phyloP scores from a whole-genome alignment of 1,140 invertebrate genomes.

The Drosophila orosa region DNA sequence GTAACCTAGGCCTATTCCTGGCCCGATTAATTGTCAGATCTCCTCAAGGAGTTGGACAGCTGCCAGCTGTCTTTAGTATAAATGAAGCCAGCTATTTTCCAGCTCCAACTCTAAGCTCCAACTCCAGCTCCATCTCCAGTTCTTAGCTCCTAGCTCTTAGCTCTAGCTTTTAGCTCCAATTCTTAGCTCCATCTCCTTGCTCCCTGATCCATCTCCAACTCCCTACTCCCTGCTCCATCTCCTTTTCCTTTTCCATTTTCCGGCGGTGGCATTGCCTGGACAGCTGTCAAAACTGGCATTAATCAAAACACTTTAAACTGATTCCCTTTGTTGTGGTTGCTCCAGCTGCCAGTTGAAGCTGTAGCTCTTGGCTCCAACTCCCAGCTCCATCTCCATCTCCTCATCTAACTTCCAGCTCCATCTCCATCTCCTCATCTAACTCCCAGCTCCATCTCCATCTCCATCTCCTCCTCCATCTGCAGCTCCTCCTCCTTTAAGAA shows the following conservation, averaged over 20 bases:
- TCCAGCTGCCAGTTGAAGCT: neutral
- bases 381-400: neutral
- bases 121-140: no score
- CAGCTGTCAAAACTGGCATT: conserved; percentile 80
- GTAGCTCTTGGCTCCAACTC: no score
- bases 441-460: no score
- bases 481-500: neutral
- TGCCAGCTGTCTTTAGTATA: conserved; percentile 9
- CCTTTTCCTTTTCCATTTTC: neutral
- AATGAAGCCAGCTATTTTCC: conserved; percentile 8
- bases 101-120: neutral
- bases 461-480: neutral
- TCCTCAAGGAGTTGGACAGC: conserved; percentile 6
- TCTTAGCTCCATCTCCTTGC: neutral
- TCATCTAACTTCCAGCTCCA: no score
- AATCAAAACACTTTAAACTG: conserved; percentile 77
- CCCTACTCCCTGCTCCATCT: neutral
- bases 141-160: no score
- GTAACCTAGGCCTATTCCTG: neutral
- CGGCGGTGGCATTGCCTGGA: conserved; percentile 28
- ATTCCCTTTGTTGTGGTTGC: conserved; percentile 38
- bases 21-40: conserved; percentile 2
- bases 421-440: neutral
- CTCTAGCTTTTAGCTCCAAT: neutral
- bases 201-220: neutral